Evolutionary conservation across 2,113 vertebrate genomes (phyloP), one percentile per base, ranked within the genome.

Genomic region (Struthidea cinerea): DNA sequence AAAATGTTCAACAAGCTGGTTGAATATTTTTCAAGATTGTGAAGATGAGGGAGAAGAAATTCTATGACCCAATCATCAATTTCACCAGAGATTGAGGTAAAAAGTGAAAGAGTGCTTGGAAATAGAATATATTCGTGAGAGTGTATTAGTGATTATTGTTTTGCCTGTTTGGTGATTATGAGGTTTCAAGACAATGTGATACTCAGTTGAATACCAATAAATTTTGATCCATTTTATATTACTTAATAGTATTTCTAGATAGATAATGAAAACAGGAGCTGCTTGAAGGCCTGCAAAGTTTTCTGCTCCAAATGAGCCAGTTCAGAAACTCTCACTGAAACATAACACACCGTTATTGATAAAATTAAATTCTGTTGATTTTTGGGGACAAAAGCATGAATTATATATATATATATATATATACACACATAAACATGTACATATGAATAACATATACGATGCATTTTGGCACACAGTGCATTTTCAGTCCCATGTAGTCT

Each of bases 261-360:
- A 56, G 18, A 5, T 53, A 77, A 94, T 74, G n/a, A 90, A 91
- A 93, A 73, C 60, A 87, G 32, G 42, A 80, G 75, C 64, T 89
- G 13, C 50, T 68, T 70, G 41, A 83, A 89, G 60, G 91, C 70
- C 24, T 50, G 44, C 27, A 70, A 63, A 93, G 95, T 15, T 27
- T 17, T 68, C 64, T 42, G 42, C 71, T 73, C 26, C 46, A 89
- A 24, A 21, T 6, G 5, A 90, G 39, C 20, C 81, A 53, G 42
- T 86, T 96, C 63, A 67, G 63, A 57, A 93, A 73, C 7, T 10
- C 16, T 69, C n/a, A 20, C 17, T 52, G 74, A 88, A 94, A 74
- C 20, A 61, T 19, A 67, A 20, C 11, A 55, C 10, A 1, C 22
- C 2, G 0, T 24, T 55, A 39, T 16, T 52, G 55, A 67, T 18